Percentiles rank a stretch among this genome's conserved stretches.
These are phyloP conservation scores for Zaprionus capensis DNA, from an alignment of 1,140 invertebrate species.

Conservation along the genomic window DNA sequence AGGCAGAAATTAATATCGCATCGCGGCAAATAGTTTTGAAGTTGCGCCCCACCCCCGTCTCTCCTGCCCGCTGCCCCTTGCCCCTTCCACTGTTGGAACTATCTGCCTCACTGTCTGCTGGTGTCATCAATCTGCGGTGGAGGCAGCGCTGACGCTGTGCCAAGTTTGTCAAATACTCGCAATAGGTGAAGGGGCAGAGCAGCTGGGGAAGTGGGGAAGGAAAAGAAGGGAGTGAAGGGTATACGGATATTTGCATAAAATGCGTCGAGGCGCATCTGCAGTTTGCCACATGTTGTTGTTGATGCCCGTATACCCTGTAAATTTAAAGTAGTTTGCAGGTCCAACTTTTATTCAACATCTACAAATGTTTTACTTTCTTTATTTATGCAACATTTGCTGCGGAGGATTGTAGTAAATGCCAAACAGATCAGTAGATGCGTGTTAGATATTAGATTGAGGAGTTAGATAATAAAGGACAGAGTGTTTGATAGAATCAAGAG, in stretches of 20 bases:
- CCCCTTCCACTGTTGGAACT: neutral
- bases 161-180: conserved; percentile 71
- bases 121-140: conserved; percentile 76
- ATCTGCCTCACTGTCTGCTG: conserved; percentile 5
- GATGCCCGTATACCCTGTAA: conserved; percentile 12
- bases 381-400: too few relatives aligned
- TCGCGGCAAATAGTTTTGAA: conserved; percentile 76
- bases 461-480: too few relatives aligned
- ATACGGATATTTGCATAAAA: conserved; percentile 70
- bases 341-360: neutral
- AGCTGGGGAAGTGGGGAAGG: neutral
- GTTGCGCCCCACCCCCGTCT: conserved; percentile 13
- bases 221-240: neutral
- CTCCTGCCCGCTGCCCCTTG: too few relatives aligned
- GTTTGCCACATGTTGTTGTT: conserved; percentile 34
- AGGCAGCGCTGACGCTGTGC: conserved; percentile 41
- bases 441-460: too few relatives aligned
- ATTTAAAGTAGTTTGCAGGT: neutral
- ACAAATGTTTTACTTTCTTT: too few relatives aligned
- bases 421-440: too few relatives aligned
- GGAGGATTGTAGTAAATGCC: too few relatives aligned
- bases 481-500: too few relatives aligned
- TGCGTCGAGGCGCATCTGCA: conserved; percentile 48
- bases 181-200: neutral
- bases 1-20: conserved; percentile 42